phyloP scores from a whole-genome alignment of 2,113 vertebrate genomes.

The Tenrec ecaudatus region DNA sequence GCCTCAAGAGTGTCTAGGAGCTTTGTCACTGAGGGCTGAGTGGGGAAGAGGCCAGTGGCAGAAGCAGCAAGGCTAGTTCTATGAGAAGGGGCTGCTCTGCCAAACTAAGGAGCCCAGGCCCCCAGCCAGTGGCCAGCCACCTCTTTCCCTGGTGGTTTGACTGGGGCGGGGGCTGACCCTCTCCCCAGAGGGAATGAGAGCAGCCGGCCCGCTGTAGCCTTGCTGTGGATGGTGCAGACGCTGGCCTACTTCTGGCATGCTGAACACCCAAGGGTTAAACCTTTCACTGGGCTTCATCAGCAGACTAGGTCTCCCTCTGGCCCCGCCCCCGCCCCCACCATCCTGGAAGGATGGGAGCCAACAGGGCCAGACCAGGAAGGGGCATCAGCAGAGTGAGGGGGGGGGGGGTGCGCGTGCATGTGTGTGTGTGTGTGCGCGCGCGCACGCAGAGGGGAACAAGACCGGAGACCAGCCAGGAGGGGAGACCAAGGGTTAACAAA shows the following conservation, averaged over 20 bases:
- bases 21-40: neutral
- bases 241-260: neutral
- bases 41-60: neutral
- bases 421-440: too few species aligned
- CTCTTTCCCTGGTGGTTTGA: neutral
- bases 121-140: neutral
- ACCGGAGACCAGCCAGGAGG: slow-evolving; percentile 44
- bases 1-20: neutral
- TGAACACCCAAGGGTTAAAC: slow-evolving; percentile 51
- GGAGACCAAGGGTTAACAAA: slow-evolving; percentile 83
- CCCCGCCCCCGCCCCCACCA: neutral
- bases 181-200: accelerated
- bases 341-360: neutral
- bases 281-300: neutral
- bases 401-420: neutral
- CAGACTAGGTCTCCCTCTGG: neutral
- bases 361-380: neutral
- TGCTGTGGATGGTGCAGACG: neutral
- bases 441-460: neutral
- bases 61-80: slow-evolving; percentile 4
- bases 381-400: neutral
- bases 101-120: neutral
- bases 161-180: neutral
- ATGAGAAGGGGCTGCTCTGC: neutral
- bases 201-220: neutral